phyloP scores from a whole-genome alignment of 2,797 vertebrate species.

The Poecilia picta region DNA sequence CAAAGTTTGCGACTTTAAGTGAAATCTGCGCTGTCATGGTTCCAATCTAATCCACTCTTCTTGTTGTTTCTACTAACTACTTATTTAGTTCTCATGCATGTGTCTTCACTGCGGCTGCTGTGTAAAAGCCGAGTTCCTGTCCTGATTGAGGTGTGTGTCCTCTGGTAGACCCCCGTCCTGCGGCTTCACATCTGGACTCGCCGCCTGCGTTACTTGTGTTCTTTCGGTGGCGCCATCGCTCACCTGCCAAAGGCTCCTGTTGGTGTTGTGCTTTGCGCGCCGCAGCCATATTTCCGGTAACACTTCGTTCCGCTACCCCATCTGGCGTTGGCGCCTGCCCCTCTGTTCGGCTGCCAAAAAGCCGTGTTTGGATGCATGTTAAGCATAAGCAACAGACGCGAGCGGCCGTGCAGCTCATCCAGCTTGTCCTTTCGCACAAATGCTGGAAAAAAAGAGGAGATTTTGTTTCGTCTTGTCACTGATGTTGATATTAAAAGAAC shows the following conservation, averaged over 20 bases:
- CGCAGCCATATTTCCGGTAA: conserved; percentile 62
- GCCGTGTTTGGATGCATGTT: conserved; percentile 63
- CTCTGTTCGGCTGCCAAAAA: conserved; percentile 57
- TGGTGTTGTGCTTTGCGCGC: conserved; percentile 46
- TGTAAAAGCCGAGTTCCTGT: background rate
- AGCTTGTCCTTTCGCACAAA: conserved; percentile 53
- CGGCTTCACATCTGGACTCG: conserved; percentile 57
- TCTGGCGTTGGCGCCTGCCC: conserved; percentile 62
- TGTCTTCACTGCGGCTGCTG: background rate
- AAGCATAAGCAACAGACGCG: conserved; percentile 60
- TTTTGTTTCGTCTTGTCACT: conserved; percentile 9
- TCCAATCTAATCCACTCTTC: background rate
- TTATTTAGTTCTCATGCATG: background rate
- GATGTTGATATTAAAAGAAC: conserved; percentile 16
- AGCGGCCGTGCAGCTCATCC: conserved; percentile 53
- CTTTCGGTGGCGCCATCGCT: conserved; percentile 48
- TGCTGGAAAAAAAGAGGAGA: conserved; percentile 38
- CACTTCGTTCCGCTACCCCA: conserved; percentile 69
- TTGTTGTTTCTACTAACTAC: background rate
- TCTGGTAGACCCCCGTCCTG: conserved; percentile 27
- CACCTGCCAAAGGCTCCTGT: conserved; percentile 57
- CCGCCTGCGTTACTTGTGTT: conserved; percentile 44
- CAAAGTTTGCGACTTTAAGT: background rate
- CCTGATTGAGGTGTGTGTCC: conserved; percentile 12
- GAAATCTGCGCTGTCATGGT: background rate